Evolutionary conservation across 1,140 invertebrate genomes (phyloP).

Genomic region (Microplitis mediator): DNA sequence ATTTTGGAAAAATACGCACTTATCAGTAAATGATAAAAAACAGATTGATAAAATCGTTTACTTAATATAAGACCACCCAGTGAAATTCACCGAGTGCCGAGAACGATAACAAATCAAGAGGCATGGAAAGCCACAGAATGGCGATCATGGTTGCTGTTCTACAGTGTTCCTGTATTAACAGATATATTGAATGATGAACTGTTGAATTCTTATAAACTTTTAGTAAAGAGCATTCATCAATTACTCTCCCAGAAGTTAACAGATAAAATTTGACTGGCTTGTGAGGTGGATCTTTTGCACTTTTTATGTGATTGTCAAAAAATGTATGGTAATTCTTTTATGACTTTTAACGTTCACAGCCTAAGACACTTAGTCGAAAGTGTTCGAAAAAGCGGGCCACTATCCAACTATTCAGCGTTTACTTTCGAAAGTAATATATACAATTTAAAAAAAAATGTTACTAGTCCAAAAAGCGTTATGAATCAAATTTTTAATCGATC

Average conservation of each 20-base stretch:
- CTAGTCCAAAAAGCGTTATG: constrained; percentile 27
- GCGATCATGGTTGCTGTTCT: constrained; percentile 27
- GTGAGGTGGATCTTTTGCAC: constrained; percentile 28
- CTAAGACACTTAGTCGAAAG: constrained; percentile 22
- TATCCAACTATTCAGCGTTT: constrained; percentile 33
- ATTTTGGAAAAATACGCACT: background rate
- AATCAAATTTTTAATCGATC: constrained; percentile 29
- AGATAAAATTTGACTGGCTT: constrained; percentile 5
- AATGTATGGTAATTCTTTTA: constrained; percentile 28
- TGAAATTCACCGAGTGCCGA: constrained; percentile 22
- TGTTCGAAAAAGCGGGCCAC: constrained; percentile 25
- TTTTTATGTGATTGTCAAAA: constrained; percentile 32
- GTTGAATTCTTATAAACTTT: constrained; percentile 23
- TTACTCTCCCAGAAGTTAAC: constrained; percentile 17
- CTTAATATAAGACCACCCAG: constrained; percentile 23
- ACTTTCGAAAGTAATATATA: constrained; percentile 27
- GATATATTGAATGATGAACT: constrained; percentile 20
- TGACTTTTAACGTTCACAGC: constrained; percentile 36
- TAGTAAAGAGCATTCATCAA: constrained; percentile 25
- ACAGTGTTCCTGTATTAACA: constrained; percentile 32
- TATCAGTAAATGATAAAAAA: constrained; percentile 21
- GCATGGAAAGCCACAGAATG: constrained; percentile 35
- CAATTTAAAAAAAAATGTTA: constrained; percentile 29
- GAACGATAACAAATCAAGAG: constrained; percentile 23
- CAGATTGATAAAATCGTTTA: constrained; percentile 26